Evolutionary conservation across 2,797 vertebrate species (phyloP).

Genomic region (Adelosebastes latens): DNA sequence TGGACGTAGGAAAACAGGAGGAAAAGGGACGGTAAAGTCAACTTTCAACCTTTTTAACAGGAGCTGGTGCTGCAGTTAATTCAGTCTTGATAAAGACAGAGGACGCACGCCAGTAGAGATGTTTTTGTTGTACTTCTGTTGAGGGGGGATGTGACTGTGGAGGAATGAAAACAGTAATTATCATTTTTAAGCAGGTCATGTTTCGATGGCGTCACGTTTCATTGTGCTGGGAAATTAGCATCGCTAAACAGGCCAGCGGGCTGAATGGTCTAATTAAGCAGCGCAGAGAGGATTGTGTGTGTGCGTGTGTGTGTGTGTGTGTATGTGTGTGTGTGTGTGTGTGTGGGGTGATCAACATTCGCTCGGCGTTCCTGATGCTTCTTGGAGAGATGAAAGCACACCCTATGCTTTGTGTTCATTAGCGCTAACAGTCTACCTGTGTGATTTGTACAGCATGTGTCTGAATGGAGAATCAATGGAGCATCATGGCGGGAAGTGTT

Average conservation of each 20-base stretch:
- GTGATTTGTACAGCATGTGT: slow-evolving; percentile 25
- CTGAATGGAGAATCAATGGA: slow-evolving; percentile 44
- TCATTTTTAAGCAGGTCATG: slow-evolving; percentile 71
- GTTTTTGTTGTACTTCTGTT: slow-evolving; percentile 25
- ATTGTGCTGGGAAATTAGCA: slow-evolving; percentile 73
- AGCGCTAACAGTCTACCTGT: slow-evolving; percentile 30
- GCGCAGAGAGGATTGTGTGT: slow-evolving; percentile 25
- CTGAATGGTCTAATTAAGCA: slow-evolving; percentile 68
- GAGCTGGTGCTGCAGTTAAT: not conserved
- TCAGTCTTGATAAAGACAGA: not conserved
- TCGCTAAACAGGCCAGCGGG: slow-evolving; percentile 61
- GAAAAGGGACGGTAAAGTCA: not conserved
- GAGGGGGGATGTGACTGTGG: slow-evolving; percentile 25
- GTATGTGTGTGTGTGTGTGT: slow-evolving; percentile 8
- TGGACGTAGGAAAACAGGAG: not conserved
- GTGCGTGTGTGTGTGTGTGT: slow-evolving; percentile 17
- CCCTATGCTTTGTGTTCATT: slow-evolving; percentile 35
- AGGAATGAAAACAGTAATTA: slow-evolving; percentile 71
- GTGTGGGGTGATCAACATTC: slow-evolving; percentile 21
- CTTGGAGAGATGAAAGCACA: slow-evolving; percentile 42
- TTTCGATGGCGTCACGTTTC: slow-evolving; percentile 68
- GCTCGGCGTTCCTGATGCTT: slow-evolving; percentile 29
- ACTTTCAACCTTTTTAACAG: not conserved
- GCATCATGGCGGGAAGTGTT: slow-evolving; percentile 2
- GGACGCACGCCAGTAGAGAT: not conserved